A percentile compares a stretch with the other conserved stretches of the same genome.
Evolutionary conservation across 2,888 invertebrate species (phyloP).

Genomic region (Nomada flava): DNA sequence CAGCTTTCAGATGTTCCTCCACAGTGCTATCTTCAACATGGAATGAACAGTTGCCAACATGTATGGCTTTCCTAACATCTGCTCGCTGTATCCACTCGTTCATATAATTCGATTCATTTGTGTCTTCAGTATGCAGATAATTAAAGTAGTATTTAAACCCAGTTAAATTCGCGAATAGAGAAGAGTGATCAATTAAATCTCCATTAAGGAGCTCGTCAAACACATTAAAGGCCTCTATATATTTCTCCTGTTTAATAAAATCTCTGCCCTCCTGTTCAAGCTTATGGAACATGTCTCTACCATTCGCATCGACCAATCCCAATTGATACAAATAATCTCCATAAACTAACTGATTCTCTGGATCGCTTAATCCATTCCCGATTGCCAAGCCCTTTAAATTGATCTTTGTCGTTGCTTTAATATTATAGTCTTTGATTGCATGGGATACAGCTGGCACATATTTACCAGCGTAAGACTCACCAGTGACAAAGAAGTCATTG

Average conservation of each 20-base stretch:
- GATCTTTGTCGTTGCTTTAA: constrained; percentile 87
- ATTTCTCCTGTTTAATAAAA: constrained; percentile 88
- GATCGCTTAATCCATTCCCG: constrained; percentile 93
- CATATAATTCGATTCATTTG: constrained; percentile 85
- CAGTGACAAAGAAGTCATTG: constrained; percentile 94
- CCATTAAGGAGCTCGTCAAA: constrained; percentile 91
- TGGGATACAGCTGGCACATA: constrained; percentile 92
- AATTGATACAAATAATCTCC: constrained; percentile 92
- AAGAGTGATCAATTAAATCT: constrained; percentile 86
- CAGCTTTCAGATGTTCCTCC: constrained; percentile 89
- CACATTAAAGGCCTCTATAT: constrained; percentile 89
- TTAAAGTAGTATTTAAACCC: constrained; percentile 92
- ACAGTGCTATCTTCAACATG: constrained; percentile 87
- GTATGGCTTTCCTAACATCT: constrained; percentile 90
- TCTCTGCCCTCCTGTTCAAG: constrained; percentile 87
- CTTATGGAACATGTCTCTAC: constrained; percentile 86
- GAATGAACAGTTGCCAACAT: constrained; percentile 93
- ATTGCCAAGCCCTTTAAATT: constrained; percentile 90
- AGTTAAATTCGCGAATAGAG: constrained; percentile 90
- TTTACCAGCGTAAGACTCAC: constrained; percentile 95
- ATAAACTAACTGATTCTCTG: constrained; percentile 91
- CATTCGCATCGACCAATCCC: constrained; percentile 89
- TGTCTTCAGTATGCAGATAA: constrained; percentile 87
- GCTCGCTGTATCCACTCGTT: constrained; percentile 87
- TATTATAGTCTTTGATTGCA: constrained; percentile 89